Base-by-base conservation (phyloP, 2,113 vertebrate genomes). In the Atrichornis clamosus region DNA sequence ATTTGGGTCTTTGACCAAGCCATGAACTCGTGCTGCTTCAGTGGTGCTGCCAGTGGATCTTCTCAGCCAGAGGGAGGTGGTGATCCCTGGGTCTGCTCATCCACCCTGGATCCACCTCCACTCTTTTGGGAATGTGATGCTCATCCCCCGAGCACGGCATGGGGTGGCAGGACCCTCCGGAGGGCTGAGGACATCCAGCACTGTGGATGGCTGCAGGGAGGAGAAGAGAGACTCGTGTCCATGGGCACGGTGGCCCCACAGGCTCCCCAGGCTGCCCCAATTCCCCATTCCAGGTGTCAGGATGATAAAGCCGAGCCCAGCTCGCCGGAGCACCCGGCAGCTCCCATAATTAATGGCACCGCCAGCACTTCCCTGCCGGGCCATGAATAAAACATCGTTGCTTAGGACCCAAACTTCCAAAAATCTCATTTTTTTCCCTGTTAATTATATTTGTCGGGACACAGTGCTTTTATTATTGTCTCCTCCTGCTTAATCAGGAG, bases 371-470 rank as follows among this genome's bases (percentile, higher is more conserved):
- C 91, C 95, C 93, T 84, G 95, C 86, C 1, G 3, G 64, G 94
- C 93, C 58, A 97, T 97, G 97, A 97, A 97, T 97, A 95, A 97
- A 96, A 95, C 91, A 93, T 96, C 7, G 15, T 13, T 59, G 56
- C 68, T 55, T 39, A 91, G 86, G 44, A 89, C 84, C 93, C 84
- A 89, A 95, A 95, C 75, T 92, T 77, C 87, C 96, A 97, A 95
- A 96, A 90, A 96, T 88, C 49, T 96, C 42, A 39, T 62, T 33
- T 60, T 79, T 82, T 22, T 39, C 7, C 26, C 44, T 26, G 49
- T 82, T 97, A 96, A 97, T 97, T 96, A 93, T 81, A 89, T 94
- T 90, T 67, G 84, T 76, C 4, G 18, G 92, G 87, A 95, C n/a
- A 87, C 27, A 67, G 76, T 30, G 95, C 22, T 95, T 93, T 93